Percentiles rank a stretch among this genome's conserved stretches.
Conservation (phyloP, 2,888 invertebrate species). For the Andricus curvator region DNA sequence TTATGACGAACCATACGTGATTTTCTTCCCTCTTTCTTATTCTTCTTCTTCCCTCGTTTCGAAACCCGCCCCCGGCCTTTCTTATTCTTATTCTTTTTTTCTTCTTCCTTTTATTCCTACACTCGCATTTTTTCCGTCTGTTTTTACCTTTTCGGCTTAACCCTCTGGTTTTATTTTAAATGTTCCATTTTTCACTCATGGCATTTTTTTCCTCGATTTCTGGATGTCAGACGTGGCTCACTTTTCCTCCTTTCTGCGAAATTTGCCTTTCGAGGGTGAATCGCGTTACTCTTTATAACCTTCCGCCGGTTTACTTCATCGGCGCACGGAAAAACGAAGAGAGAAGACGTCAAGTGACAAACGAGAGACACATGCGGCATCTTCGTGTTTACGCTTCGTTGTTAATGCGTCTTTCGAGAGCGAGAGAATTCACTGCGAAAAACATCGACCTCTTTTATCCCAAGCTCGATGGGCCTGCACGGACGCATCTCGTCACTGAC, state of each 20-base stretch:
- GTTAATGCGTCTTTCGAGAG: constrained; percentile 30
- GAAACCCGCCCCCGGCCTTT: constrained; percentile 39
- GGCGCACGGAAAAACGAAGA: constrained; percentile 68
- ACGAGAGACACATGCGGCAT: constrained; percentile 70
- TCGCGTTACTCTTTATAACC: constrained; percentile 35
- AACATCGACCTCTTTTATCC: constrained; percentile 35
- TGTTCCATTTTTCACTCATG: constrained; percentile 10
- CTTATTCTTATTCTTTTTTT: constrained; percentile 30
- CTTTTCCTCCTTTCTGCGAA: constrained; percentile 46
- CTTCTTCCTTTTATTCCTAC: constrained; percentile 15
- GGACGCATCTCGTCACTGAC: constrained; percentile 8
- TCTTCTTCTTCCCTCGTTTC: constrained; percentile 45
- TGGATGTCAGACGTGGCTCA: constrained; percentile 42
- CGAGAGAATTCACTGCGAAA: constrained; percentile 21
- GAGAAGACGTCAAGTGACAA: constrained; percentile 70
- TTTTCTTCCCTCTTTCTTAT: constrained; percentile 66
- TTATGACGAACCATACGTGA: constrained; percentile 77
- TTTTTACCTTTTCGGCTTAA: constrained; percentile 7
- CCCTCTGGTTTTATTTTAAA: constrained; percentile 19
- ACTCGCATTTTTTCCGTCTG: neutral
- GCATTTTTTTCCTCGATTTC: neutral
- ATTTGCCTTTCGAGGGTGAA: constrained; percentile 45
- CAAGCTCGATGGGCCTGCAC: neutral
- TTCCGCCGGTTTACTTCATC: constrained; percentile 48
- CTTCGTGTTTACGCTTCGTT: constrained; percentile 59